These are phyloP conservation scores for Ibycter americanus DNA, from an alignment of 2,797 vertebrate species.

Conservation along the genomic window DNA sequence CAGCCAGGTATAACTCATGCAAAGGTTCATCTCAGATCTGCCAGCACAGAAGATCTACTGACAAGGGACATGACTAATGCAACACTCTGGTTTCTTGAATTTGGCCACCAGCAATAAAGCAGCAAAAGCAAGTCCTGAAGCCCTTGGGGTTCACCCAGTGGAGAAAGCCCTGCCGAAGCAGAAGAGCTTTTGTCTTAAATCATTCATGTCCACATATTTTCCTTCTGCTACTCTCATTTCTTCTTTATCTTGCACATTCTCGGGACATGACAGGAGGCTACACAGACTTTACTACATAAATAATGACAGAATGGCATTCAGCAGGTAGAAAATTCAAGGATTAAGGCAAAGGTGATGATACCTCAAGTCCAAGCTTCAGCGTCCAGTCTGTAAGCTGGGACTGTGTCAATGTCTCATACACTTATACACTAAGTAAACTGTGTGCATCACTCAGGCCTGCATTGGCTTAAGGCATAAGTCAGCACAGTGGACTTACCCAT, in stretches of 20 bases:
- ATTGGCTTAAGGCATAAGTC: background rate
- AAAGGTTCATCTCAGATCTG: background rate
- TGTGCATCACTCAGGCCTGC: background rate
- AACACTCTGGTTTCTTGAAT: background rate
- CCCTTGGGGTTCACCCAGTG: background rate
- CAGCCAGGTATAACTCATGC: background rate
- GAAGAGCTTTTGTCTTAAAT: background rate
- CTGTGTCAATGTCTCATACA: background rate
- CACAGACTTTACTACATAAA: background rate
- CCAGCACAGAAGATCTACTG: background rate
- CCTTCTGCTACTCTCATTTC: background rate
- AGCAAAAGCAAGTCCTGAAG: background rate
- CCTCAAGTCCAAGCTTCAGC: background rate
- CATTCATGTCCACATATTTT: background rate
- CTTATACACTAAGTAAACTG: background rate
- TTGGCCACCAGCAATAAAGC: background rate
- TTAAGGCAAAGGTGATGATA: background rate
- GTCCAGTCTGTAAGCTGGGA: background rate
- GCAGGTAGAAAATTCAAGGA: background rate
- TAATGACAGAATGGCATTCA: background rate
- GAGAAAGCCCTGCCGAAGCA: background rate
- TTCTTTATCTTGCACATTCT: background rate
- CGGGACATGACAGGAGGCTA: background rate
- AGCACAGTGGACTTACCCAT: background rate
- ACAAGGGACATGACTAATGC: background rate